phyloP scores from a whole-genome alignment of 2,888 invertebrate species.

The Dolichopus griseipennis region DNA sequence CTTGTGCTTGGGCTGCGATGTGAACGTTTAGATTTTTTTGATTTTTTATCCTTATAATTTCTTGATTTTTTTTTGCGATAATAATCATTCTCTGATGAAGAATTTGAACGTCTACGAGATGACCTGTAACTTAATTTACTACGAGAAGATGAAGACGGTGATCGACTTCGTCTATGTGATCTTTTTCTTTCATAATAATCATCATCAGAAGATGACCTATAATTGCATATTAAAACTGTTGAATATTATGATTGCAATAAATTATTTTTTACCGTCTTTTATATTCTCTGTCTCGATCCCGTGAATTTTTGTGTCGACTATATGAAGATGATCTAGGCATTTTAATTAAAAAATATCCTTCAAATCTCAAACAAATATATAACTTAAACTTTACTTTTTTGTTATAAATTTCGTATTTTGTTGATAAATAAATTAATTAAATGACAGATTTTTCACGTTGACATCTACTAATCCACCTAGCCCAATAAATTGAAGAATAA shows the following conservation, averaged over 20 bases:
- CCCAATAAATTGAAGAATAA: no score
- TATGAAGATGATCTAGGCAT: background rate
- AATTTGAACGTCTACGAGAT: slow-evolving; percentile 28
- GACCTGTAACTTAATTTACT: slow-evolving; percentile 21
- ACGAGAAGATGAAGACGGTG: background rate
- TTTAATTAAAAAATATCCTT: background rate
- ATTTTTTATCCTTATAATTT: slow-evolving; percentile 32
- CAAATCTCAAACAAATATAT: no score
- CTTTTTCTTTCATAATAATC: background rate
- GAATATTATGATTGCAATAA: no score
- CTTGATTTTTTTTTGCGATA: slow-evolving; percentile 14
- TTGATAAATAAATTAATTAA: no score
- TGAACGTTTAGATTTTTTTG: slow-evolving; percentile 33
- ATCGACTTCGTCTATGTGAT: background rate
- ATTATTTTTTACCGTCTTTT: slow-evolving; percentile 14
- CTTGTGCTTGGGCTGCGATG: slow-evolving; percentile 32
- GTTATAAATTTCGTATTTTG: no score
- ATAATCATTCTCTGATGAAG: slow-evolving; percentile 19
- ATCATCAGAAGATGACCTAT: background rate
- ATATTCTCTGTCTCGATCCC: slow-evolving; percentile 21
- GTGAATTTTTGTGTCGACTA: background rate
- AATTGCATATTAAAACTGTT: background rate
- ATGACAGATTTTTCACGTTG: no score
- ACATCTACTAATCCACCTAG: no score
- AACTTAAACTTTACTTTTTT: no score